Evolutionary conservation across 2,888 invertebrate genomes (phyloP).

Genomic region (Acrobasis consociella): DNA sequence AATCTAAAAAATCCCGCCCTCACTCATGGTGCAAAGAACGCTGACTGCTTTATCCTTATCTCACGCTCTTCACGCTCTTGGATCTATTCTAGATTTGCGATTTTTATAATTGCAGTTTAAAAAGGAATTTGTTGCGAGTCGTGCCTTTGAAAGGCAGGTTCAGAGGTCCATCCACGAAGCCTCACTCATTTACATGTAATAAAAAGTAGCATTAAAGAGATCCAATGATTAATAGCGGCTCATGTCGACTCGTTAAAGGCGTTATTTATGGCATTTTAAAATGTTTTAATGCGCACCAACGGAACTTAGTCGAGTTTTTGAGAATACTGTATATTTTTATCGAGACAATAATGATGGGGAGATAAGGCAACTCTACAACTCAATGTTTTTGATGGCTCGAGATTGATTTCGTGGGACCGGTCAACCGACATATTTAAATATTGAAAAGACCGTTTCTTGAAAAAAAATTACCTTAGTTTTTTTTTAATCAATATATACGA

Average conservation of each 20-base stretch:
- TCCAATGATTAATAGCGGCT: conserved; percentile 70
- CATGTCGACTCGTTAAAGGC: conserved; percentile 67
- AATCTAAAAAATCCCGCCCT: no score
- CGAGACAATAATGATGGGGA: conserved; percentile 29
- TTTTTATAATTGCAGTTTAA: not conserved
- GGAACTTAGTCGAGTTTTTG: conserved; percentile 43
- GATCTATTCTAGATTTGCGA: no score
- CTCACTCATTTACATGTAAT: conserved; percentile 76
- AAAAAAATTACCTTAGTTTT: no score
- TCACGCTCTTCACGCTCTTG: no score
- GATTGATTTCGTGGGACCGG: not conserved
- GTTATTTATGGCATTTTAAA: conserved; percentile 81
- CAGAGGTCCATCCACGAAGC: conserved; percentile 28
- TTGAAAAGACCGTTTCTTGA: not conserved
- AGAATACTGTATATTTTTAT: conserved; percentile 35
- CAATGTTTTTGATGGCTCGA: conserved; percentile 22
- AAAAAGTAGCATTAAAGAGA: conserved; percentile 72
- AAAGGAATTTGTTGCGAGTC: not conserved
- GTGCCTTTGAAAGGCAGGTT: not conserved
- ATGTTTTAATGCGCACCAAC: conserved; percentile 69
- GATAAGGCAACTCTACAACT: conserved; percentile 13
- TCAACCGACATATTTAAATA: not conserved
- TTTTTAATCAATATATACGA: no score
- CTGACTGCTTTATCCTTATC: no score
- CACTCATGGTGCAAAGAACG: no score